Evolutionary conservation across 2,888 invertebrate species (phyloP).

Genomic region (Ferrisia virgata): DNA sequence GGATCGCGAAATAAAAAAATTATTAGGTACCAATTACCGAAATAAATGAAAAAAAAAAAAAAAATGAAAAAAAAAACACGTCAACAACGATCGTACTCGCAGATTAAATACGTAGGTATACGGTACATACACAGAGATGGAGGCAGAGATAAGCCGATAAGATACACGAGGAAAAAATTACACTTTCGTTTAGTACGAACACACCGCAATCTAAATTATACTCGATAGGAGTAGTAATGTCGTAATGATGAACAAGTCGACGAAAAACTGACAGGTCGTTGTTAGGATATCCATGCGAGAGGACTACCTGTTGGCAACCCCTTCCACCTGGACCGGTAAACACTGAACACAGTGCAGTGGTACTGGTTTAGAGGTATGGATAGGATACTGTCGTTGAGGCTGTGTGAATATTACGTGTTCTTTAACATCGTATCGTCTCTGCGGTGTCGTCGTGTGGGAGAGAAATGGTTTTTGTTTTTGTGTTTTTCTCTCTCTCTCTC

Average conservation of each 20-base stretch:
- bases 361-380: not conserved
- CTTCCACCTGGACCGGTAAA: constrained; percentile 8
- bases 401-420: constrained; percentile 4
- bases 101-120: no score
- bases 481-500: no score
- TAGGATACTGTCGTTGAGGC: no score
- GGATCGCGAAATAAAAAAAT: not conserved
- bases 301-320: not conserved
- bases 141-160: no score
- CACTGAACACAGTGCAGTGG: no score
- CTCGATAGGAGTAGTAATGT: not conserved
- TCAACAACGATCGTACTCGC: no score
- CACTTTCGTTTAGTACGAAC: not conserved
- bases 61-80: not conserved
- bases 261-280: not conserved
- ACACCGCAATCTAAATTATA: not conserved
- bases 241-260: not conserved
- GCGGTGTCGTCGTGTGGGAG: not conserved
- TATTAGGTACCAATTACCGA: no score
- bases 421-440: no score
- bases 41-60: no score
- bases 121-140: no score
- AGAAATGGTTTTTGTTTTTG: not conserved
- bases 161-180: not conserved
- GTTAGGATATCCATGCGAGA: not conserved